Percentiles rank a stretch among this genome's conserved stretches.
Conservation (phyloP, 2,888 invertebrate genomes). For the Macrosoma leucophasiata region DNA sequence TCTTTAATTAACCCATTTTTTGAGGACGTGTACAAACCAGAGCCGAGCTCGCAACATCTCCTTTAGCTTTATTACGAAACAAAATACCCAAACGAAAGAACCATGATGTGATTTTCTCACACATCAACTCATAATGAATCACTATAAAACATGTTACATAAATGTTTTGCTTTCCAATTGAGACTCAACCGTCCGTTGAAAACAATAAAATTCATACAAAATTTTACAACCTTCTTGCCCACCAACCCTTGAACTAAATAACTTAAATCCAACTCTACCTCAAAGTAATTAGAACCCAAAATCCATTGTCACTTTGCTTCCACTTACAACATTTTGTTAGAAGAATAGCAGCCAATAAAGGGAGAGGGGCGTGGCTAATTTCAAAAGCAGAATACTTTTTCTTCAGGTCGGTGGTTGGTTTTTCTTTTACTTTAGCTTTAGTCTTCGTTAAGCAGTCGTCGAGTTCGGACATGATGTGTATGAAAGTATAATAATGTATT, state of each 20-base stretch:
- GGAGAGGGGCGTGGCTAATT: slow-evolving; percentile 64
- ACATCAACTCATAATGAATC: too few relatives aligned
- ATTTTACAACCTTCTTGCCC: slow-evolving; percentile 17
- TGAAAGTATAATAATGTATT: too few relatives aligned
- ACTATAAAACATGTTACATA: too few relatives aligned
- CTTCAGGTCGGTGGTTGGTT: slow-evolving; percentile 34
- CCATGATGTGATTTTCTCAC: too few relatives aligned
- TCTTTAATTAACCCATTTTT: too few relatives aligned
- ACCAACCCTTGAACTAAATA: slow-evolving; percentile 18
- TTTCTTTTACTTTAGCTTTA: slow-evolving; percentile 44
- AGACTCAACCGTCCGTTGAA: background rate
- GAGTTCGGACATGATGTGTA: slow-evolving; percentile 22
- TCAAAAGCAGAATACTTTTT: slow-evolving; percentile 65
- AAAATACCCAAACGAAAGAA: too few relatives aligned
- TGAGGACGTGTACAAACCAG: too few relatives aligned
- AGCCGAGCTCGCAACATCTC: too few relatives aligned
- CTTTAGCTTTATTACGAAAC: slow-evolving; percentile 7
- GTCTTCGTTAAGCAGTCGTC: slow-evolving; percentile 32
- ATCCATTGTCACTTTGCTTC: background rate
- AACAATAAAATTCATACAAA: slow-evolving; percentile 41
- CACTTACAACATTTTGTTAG: slow-evolving; percentile 30
- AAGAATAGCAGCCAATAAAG: slow-evolving; percentile 54
- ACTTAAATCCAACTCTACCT: slow-evolving; percentile 11
- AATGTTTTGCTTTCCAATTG: too few relatives aligned
- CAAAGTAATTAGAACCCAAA: background rate